A percentile compares a stretch with the other conserved stretches of the same genome.
Evolutionary conservation across 2,113 vertebrate genomes (phyloP).

Genomic region (Otolemur garnettii): DNA sequence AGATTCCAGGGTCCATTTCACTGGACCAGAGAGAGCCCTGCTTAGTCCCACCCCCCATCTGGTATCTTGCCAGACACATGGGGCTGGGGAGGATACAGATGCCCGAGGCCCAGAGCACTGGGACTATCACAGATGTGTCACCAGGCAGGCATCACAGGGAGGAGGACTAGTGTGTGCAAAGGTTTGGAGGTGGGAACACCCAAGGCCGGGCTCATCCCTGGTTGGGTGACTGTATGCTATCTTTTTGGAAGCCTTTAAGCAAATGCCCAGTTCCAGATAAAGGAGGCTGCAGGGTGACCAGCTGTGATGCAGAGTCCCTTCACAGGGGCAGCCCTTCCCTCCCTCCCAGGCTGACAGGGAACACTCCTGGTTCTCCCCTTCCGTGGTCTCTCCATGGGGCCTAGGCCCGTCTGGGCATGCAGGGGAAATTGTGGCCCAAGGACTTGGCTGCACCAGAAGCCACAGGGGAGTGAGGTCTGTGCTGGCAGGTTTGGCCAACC

Average conservation of each 20-base stretch:
- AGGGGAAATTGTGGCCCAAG: not conserved
- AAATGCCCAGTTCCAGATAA: not conserved
- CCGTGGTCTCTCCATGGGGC: fast-evolving
- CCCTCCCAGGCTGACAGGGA: not conserved
- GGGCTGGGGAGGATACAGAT: no score
- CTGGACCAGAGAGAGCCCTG: not conserved
- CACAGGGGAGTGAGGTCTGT: fast-evolving
- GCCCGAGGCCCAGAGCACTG: not conserved
- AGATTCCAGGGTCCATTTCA: not conserved
- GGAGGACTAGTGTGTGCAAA: not conserved
- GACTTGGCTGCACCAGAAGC: not conserved
- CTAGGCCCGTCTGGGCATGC: fast-evolving
- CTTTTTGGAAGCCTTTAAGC: not conserved
- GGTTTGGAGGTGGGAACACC: not conserved
- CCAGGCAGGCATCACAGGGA: not conserved
- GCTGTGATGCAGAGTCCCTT: not conserved
- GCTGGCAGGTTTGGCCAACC: fast-evolving
- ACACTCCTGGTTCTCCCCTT: not conserved
- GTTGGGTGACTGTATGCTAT: fast-evolving
- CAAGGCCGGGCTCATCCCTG: not conserved
- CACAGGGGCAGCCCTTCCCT: not conserved
- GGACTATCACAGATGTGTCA: fast-evolving
- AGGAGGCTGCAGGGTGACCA: not conserved
- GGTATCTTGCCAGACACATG: not conserved
- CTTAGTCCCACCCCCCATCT: not conserved